Percentiles rank a stretch among this genome's conserved stretches.
phyloP scores from a whole-genome alignment of 2,113 vertebrate species.

The Nibea coibor region DNA sequence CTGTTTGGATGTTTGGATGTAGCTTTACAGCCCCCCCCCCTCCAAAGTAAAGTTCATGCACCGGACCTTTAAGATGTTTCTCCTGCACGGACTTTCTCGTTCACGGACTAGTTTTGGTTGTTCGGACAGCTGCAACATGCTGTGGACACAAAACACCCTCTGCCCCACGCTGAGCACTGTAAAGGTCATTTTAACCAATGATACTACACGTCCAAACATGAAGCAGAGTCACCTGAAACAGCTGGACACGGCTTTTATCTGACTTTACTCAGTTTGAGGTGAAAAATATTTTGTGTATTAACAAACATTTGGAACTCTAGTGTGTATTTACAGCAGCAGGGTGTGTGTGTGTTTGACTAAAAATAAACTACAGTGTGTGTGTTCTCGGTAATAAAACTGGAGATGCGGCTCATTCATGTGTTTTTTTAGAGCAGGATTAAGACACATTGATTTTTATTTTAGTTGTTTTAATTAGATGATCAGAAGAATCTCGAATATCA shows the following conservation, averaged over 20 bases:
- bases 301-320: not conserved
- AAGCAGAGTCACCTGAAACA: not conserved
- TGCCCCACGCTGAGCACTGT: not conserved
- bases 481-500: not conserved
- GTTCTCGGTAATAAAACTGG: not conserved
- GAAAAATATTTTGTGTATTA: not conserved
- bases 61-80: not conserved
- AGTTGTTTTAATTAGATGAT: not conserved
- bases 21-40: not conserved
- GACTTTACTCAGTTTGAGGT: not conserved
- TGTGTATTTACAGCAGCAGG: not conserved
- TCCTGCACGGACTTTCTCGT: not conserved
- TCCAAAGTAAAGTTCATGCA: conserved; percentile 32
- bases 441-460: no score
- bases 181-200: not conserved
- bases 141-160: not conserved
- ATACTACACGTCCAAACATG: not conserved
- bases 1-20: conserved; percentile 51
- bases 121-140: not conserved
- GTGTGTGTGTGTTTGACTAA: not conserved
- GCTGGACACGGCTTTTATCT: not conserved
- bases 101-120: not conserved
- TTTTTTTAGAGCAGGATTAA: not conserved
- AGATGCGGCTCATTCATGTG: not conserved
- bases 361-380: not conserved